Conservation (phyloP, 2,797 vertebrate species). For the Lutjanus argentimaculatus region DNA sequence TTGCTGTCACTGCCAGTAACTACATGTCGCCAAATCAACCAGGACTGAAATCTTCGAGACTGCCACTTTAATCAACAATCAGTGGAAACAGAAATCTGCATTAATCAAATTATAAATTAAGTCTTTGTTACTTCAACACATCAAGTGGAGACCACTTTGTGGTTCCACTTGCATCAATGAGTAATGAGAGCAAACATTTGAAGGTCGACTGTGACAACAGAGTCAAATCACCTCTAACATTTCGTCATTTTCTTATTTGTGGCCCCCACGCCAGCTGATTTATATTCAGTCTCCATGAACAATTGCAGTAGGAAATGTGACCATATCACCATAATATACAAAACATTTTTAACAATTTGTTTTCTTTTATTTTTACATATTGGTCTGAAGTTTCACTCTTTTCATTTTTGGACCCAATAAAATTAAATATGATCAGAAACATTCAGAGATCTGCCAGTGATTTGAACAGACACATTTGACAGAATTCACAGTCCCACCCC, state of each 20-base stretch:
- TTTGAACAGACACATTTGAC: slow-evolving; percentile 47
- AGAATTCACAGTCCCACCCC: slow-evolving; percentile 55
- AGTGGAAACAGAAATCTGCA: slow-evolving; percentile 28
- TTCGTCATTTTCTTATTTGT: slow-evolving; percentile 19
- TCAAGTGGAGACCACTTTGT: slow-evolving; percentile 28
- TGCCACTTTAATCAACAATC: slow-evolving; percentile 16
- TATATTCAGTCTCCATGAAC: background rate
- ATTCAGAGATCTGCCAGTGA: slow-evolving; percentile 25
- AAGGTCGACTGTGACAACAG: slow-evolving; percentile 32
- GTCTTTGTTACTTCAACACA: slow-evolving; percentile 17
- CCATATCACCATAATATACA: background rate
- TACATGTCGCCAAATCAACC: too few species aligned
- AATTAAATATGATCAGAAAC: slow-evolving; percentile 35
- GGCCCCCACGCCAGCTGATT: slow-evolving; percentile 9
- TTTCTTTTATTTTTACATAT: slow-evolving; percentile 10
- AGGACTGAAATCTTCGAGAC: too few species aligned
- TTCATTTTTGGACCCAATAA: slow-evolving; percentile 22
- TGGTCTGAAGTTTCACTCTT: background rate
- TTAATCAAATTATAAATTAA: slow-evolving; percentile 31
- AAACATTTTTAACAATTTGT: background rate
- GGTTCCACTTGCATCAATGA: slow-evolving; percentile 19
- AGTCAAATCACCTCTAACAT: slow-evolving; percentile 34
- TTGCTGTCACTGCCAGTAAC: too few species aligned
- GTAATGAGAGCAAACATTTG: slow-evolving; percentile 48
- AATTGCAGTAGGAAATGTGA: background rate